Base-by-base conservation (phyloP, 2,113 vertebrate genomes). In the Triplophysa tibetana region DNA sequence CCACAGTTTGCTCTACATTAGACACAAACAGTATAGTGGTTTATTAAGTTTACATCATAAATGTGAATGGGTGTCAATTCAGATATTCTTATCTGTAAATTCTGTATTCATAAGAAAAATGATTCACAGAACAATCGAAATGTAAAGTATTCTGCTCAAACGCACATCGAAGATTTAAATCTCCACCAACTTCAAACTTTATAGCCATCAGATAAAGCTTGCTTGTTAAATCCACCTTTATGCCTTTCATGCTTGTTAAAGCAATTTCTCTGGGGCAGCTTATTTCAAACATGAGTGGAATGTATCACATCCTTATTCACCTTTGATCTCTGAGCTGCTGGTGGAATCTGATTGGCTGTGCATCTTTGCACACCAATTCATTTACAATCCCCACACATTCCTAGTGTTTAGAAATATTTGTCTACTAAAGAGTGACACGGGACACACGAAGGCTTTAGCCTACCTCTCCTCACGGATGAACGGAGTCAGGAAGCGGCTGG, bases 401-500 rank as follows among this genome's bases (percentile, higher is more conserved):
- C 29, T 58, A 17, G 67, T 48, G 58, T 72, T 60, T 62, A 23
- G 17, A 23, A 7, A 19, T 11, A 19, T 23, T 1, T 8, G 16
- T 5, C 16, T 17, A 16, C 1, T 52, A 52, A 52, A 50, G 43
- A 45, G 43, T 45, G 43, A n/a, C 21, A 19, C 56, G 3, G 77
- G 43, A 78, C 21, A 33, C 2, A 26, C 6, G 3, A 5, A 81
- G 83, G 66, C 83, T 88, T 85, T 76, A 95, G 19, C n/a, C n/a
- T 58, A 58, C 96, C 94, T 94, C 88, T 96, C 94, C 76, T 95
- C 94, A 0, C 84, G 81, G 38, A 78, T 73, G 7, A 83, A 86
- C 38, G 97, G 96, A 85, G 94, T 97, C 94, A 98, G 81, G 94
- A 96, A 95, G 6, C 95, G 93, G 52, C 86, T 87, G 0, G 83